Percentiles rank a stretch among this genome's conserved stretches.
Conservation (phyloP, 2,888 invertebrate genomes). For the Drosophila affinis region DNA sequence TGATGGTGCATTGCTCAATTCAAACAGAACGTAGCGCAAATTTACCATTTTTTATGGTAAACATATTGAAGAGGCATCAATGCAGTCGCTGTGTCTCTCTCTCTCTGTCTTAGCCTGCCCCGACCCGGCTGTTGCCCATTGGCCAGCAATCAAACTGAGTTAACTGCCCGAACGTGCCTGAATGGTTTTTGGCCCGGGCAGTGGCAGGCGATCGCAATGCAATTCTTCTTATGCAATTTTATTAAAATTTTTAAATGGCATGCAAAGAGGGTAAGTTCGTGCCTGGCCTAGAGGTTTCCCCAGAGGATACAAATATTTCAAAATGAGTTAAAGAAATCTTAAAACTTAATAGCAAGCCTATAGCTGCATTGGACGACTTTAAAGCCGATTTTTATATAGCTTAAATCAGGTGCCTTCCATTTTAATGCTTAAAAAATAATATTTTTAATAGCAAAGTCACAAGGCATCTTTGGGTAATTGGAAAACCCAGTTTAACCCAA, state of each 20-base stretch:
- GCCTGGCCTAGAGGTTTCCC: slow-evolving; percentile 1
- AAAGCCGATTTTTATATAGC: neutral
- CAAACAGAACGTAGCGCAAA: slow-evolving; percentile 69
- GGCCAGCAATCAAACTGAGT: slow-evolving; percentile 55
- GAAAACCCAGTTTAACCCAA: neutral
- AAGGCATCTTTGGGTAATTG: neutral
- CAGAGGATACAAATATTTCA: neutral
- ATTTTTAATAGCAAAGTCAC: no score
- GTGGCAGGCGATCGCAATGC: slow-evolving; percentile 25
- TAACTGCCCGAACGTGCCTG: slow-evolving; percentile 71
- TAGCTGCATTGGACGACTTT: neutral
- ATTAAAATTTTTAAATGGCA: slow-evolving; percentile 44
- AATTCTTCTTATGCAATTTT: slow-evolving; percentile 25
- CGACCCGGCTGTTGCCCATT: slow-evolving; percentile 55
- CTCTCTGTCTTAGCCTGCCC: neutral
- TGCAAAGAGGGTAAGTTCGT: slow-evolving; percentile 29
- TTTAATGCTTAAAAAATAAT: neutral
- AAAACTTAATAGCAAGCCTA: neutral
- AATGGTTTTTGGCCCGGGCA: slow-evolving; percentile 25
- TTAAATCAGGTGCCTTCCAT: no score
- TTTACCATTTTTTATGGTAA: slow-evolving; percentile 79
- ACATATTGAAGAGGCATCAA: slow-evolving; percentile 43
- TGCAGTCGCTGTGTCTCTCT: slow-evolving; percentile 9
- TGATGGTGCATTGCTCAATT: slow-evolving; percentile 46
- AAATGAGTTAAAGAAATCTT: neutral